Evolutionary conservation across 2,797 vertebrate species (phyloP).

Genomic region (Smutsia gigantea): DNA sequence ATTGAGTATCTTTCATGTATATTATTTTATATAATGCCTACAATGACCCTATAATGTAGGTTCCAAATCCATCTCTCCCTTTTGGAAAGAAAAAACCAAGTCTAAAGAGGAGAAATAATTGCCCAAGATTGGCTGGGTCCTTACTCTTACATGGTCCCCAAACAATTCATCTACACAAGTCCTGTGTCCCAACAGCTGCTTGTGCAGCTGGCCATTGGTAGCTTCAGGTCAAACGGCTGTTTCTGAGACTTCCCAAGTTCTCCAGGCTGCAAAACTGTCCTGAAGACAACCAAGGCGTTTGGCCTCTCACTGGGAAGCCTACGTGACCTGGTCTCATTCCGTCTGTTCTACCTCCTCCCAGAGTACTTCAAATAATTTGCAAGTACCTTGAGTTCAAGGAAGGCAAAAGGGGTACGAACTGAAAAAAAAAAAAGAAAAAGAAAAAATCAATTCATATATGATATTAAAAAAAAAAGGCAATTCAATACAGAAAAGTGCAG

Average conservation of each 20-base stretch:
- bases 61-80: neutral
- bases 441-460: constrained; percentile 15
- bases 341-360: neutral
- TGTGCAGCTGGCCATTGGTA: neutral
- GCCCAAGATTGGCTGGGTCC: neutral
- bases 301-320: neutral
- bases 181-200: neutral
- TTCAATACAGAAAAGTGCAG: neutral
- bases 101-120: neutral
- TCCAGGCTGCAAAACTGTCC: neutral
- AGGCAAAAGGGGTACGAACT: neutral
- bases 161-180: neutral
- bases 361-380: neutral
- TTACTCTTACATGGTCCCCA: neutral
- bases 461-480: neutral
- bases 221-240: neutral
- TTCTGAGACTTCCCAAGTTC: neutral
- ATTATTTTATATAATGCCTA: constrained; percentile 40
- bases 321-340: neutral
- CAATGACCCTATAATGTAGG: neutral
- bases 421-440: neutral
- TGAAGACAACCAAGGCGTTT: neutral
- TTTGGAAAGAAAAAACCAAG: neutral
- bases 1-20: neutral
- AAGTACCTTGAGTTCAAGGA: neutral